A percentile compares a stretch with the other conserved stretches of the same genome.
These are phyloP conservation scores for Oryzaephilus surinamensis DNA, from an alignment of 1,140 invertebrate genomes.

Conservation along the genomic window DNA sequence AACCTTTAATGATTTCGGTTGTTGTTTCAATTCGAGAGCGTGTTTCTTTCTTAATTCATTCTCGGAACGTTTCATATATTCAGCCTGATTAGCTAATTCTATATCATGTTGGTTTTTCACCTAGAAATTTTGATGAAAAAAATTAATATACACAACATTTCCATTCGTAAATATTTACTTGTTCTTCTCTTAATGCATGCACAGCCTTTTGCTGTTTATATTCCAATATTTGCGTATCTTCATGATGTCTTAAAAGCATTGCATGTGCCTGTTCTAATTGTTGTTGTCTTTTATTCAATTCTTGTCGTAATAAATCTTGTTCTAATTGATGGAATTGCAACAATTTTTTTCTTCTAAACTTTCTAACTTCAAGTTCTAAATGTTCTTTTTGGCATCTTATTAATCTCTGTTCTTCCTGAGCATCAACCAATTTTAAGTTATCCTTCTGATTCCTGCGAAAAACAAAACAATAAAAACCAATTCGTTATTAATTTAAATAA, in stretches of 20 bases:
- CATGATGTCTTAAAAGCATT: constrained; percentile 93
- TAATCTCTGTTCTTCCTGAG: constrained; percentile 78
- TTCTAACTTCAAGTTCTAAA: constrained; percentile 83
- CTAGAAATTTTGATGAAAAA: constrained; percentile 20
- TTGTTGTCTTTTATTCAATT: constrained; percentile 86
- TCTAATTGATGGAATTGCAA: constrained; percentile 79
- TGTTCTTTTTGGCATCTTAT: constrained; percentile 82
- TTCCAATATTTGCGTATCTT: constrained; percentile 92
- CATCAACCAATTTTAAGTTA: constrained; percentile 81
- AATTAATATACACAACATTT: background rate
- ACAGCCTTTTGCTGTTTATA: constrained; percentile 91
- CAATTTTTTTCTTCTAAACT: constrained; percentile 85
- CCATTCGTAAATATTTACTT: constrained; percentile 35
- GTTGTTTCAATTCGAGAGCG: constrained; percentile 92
- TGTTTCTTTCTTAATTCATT: constrained; percentile 94
- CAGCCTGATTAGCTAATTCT: constrained; percentile 91
- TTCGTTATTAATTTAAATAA: background rate
- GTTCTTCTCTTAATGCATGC: constrained; percentile 84
- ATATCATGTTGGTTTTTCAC: constrained; percentile 86
- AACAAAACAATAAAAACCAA: background rate
- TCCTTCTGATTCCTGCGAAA: constrained; percentile 74
- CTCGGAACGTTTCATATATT: constrained; percentile 90
- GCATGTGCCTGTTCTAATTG: constrained; percentile 90
- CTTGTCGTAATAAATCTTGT: constrained; percentile 85
- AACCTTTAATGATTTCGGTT: constrained; percentile 98